Evolutionary conservation across 2,888 invertebrate species (phyloP).

Genomic region (Macrosiphum euphorbiae): DNA sequence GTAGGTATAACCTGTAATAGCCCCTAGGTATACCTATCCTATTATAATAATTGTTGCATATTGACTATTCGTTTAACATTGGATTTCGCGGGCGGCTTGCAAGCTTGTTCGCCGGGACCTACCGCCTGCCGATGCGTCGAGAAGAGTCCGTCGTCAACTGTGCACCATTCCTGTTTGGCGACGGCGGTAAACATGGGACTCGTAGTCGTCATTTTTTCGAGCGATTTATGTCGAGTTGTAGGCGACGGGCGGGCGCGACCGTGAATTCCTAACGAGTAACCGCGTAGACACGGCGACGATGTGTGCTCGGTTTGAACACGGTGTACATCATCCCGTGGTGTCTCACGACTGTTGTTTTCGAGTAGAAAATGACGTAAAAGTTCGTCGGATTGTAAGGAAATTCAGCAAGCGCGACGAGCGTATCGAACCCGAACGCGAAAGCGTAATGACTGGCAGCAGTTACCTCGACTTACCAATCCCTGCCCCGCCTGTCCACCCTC

Average conservation of each 20-base stretch:
- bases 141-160: background rate
- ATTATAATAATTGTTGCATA: background rate
- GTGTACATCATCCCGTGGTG: conserved; percentile 14
- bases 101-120: background rate
- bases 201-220: conserved; percentile 29
- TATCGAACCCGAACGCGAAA: conserved; percentile 49
- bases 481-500: conserved; percentile 41
- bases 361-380: background rate
- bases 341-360: background rate
- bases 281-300: background rate
- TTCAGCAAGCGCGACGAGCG: background rate
- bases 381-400: conserved; percentile 6
- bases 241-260: background rate
- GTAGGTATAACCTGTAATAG: too few species aligned
- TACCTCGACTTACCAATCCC: conserved; percentile 25
- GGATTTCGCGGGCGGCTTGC: background rate
- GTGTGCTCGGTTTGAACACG: background rate
- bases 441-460: conserved; percentile 57
- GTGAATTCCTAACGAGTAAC: background rate
- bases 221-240: background rate
- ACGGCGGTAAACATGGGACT: background rate
- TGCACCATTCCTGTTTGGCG: conserved; percentile 15
- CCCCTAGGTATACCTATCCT: background rate
- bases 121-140: conserved; percentile 24
- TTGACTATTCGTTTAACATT: background rate